Conservation (phyloP, 2,113 vertebrate species). For the Labrus mixtus region DNA sequence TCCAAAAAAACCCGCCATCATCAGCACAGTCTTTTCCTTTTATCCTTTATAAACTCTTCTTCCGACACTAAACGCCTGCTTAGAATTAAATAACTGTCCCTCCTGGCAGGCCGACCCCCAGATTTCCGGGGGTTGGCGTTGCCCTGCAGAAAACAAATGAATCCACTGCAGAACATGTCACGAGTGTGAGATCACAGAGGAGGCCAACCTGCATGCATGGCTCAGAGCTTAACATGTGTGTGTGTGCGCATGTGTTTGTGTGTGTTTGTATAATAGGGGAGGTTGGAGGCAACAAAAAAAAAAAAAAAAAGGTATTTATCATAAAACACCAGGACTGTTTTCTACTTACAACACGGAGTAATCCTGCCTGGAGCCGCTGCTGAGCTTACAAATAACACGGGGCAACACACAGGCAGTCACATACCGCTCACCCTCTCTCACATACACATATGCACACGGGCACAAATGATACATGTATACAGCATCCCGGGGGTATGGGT, state of each 20-base stretch:
- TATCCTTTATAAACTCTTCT: neutral
- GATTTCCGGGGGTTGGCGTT: neutral
- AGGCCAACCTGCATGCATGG: conserved; percentile 21
- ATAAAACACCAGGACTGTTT: conserved; percentile 58
- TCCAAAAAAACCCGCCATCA: neutral
- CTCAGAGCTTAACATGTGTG: conserved; percentile 36
- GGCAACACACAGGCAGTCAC: conserved; percentile 12
- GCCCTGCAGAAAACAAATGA: conserved; percentile 54
- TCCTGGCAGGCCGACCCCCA: neutral
- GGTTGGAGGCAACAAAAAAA: conserved; percentile 38
- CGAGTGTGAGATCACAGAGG: conserved; percentile 47
- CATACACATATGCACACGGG: neutral
- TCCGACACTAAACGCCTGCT: neutral
- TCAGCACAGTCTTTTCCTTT: neutral
- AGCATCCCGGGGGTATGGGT: conserved; percentile 44
- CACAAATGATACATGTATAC: conserved; percentile 23
- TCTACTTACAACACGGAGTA: conserved; percentile 53
- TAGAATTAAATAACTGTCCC: conserved; percentile 19
- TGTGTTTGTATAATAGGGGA: conserved; percentile 10
- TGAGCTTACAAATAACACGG: conserved; percentile 56
- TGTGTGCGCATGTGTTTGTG: conserved; percentile 18
- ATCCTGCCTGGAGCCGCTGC: conserved; percentile 61
- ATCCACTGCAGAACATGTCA: conserved; percentile 70
- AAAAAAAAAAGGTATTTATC: conserved; percentile 66
- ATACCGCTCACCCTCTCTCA: conserved; percentile 1